These are phyloP conservation scores for Amphimallon solstitiale DNA, from an alignment of 2,888 invertebrate genomes.

Conservation along the genomic window DNA sequence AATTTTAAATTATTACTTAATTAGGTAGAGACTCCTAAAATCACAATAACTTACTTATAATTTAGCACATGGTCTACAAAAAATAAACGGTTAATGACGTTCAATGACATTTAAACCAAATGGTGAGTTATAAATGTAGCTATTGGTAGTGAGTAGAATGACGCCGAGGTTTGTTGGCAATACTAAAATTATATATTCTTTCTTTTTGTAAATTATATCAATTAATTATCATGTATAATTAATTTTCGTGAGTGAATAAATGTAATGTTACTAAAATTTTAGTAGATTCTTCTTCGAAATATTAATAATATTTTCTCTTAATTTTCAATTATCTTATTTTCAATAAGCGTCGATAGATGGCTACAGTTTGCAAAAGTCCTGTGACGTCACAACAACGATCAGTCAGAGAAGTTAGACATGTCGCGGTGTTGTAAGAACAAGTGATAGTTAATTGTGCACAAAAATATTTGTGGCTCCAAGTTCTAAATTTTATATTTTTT, in stretches of 20 bases:
- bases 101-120: no score
- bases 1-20: conserved; percentile 6
- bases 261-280: no score
- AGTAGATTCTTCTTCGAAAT: no score
- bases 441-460: conserved; percentile 63
- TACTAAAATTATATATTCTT: no score
- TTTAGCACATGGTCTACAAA: conserved; percentile 31
- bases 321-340: no score
- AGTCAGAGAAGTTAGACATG: conserved; percentile 64
- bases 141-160: neutral
- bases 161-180: no score
- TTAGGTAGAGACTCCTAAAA: neutral
- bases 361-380: neutral
- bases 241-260: no score
- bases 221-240: no score
- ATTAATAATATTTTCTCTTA: no score
- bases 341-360: conserved; percentile 25
- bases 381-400: conserved; percentile 59
- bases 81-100: conserved; percentile 12
- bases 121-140: neutral
- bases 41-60: conserved; percentile 8
- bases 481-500: conserved; percentile 61
- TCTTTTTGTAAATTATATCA: no score
- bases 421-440: conserved; percentile 68
- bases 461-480: conserved; percentile 60